Base-by-base conservation (phyloP, 2,888 invertebrate species). In the Dioctria linearis region DNA sequence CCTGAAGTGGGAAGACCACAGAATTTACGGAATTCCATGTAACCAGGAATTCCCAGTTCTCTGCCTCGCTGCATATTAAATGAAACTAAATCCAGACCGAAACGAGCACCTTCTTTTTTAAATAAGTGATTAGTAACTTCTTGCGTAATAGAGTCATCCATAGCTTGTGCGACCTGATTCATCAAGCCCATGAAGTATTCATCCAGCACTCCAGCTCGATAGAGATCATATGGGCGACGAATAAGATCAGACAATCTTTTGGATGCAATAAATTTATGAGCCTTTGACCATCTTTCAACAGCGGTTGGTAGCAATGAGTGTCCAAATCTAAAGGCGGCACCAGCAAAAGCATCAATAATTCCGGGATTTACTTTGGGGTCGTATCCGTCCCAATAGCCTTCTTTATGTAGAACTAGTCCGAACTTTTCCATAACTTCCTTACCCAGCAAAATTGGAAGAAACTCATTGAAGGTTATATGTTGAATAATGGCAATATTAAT, bases 11-110 rank as follows among this genome's bases (percentile, higher is more conserved):
- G 93, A 42, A 96, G 91, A 3, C 96, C 96, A 85, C 96, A 96
- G 92, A 95, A 96, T 88, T 96, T 95, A 84, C 96, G 93, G 90
- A 94, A 96, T 88, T 96, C 96, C 95, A 96, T 96, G 89, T 97
- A 97, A 76, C 96, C 95, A 57, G 97, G 97, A 80, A 97, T 90
- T 82, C 97, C 97, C 85, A 96, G 96, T 87, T 97, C 97, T 82
- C 97, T 93, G 73, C 96, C 97, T 86, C 97, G 92, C 88, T 96
- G 96, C 95, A 97, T 96, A 88, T 97, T 97, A 87, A 97, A 95
- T 8, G 97, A 95, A 13, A 96, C 96, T 86, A 97, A 90, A 88
- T 97, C 97, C 93, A 97, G 93, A 83, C 97, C 97, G 86, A 94
- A 95, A 80, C 94, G 90, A 49, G 88, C 86, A 82, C 88, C 88